Conservation (phyloP, 2,797 vertebrate genomes). For the Parauchenoglanis ngamensis region DNA sequence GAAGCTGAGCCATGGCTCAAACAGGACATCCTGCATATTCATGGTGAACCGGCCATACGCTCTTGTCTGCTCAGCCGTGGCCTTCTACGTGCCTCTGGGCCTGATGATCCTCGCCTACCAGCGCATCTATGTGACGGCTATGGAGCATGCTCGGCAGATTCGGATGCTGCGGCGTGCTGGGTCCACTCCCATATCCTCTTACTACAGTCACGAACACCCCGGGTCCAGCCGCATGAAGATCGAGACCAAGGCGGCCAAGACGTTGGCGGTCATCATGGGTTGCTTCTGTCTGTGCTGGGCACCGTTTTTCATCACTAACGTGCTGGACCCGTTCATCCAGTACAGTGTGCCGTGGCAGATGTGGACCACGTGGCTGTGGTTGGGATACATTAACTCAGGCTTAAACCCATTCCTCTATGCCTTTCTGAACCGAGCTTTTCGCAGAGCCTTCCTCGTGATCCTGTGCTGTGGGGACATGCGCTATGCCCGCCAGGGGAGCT, state of each 20-base stretch:
- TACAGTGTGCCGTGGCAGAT: conserved; percentile 82
- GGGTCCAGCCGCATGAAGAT: conserved; percentile 75
- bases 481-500: conserved; percentile 71
- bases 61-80: conserved; percentile 79
- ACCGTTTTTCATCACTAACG: conserved; percentile 81
- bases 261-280: conserved; percentile 80
- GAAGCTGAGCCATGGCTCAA: conserved; percentile 59
- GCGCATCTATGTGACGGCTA: conserved; percentile 81
- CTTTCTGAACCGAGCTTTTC: conserved; percentile 81
- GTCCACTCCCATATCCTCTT: conserved; percentile 67
- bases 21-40: conserved; percentile 80
- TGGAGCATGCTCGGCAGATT: conserved; percentile 79
- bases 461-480: conserved; percentile 79
- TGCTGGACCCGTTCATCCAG: conserved; percentile 81
- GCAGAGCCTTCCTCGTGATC: conserved; percentile 79
- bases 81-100: conserved; percentile 79
- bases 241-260: conserved; percentile 83
- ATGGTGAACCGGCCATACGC: conserved; percentile 81
- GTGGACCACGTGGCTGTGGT: conserved; percentile 83
- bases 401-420: conserved; percentile 83
- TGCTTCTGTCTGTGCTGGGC: conserved; percentile 85
- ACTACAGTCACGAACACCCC: conserved; percentile 54
- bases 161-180: conserved; percentile 77
- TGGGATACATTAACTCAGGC: conserved; percentile 82
- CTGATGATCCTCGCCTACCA: conserved; percentile 83